Conservation (phyloP, 1,140 invertebrate genomes). For the Lordiphosa mommai region DNA sequence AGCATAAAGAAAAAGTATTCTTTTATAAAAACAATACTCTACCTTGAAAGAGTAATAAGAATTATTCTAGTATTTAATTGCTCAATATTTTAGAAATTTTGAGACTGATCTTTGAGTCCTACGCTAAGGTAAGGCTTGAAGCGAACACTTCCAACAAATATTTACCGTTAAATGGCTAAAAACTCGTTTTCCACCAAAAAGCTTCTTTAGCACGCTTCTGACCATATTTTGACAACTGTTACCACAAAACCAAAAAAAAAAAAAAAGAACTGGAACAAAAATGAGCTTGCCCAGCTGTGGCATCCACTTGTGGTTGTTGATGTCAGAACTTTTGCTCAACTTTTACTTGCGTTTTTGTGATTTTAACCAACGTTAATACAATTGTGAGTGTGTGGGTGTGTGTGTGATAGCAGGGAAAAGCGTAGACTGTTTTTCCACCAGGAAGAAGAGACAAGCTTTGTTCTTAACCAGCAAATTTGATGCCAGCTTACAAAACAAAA, state of each 20-base stretch:
- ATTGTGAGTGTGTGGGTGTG: conserved; percentile 13
- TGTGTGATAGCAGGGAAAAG: conserved; percentile 5
- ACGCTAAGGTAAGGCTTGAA: too few relatives aligned
- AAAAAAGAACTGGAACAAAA: conserved; percentile 10
- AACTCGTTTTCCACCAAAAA: background rate
- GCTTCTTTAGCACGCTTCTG: conserved; percentile 34
- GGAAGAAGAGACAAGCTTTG: conserved; percentile 12
- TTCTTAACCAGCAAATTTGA: conserved; percentile 2
- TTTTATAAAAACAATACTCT: too few relatives aligned
- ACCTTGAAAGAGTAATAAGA: background rate
- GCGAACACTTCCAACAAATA: too few relatives aligned
- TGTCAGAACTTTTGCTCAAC: conserved; percentile 68
- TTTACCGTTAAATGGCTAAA: too few relatives aligned
- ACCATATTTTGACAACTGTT: conserved; percentile 76
- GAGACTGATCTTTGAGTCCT: background rate
- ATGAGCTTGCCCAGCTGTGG: conserved; percentile 54
- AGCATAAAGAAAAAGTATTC: too few relatives aligned
- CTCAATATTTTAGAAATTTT: too few relatives aligned
- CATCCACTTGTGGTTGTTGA: conserved; percentile 74
- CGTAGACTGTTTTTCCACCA: conserved; percentile 1
- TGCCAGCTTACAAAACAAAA: background rate
- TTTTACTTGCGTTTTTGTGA: conserved; percentile 46
- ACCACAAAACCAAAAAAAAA: conserved; percentile 53
- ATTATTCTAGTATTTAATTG: too few relatives aligned
- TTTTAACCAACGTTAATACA: conserved; percentile 60